Evolutionary conservation across 2,797 vertebrate genomes (phyloP).

Genomic region (Karalla daura): DNA sequence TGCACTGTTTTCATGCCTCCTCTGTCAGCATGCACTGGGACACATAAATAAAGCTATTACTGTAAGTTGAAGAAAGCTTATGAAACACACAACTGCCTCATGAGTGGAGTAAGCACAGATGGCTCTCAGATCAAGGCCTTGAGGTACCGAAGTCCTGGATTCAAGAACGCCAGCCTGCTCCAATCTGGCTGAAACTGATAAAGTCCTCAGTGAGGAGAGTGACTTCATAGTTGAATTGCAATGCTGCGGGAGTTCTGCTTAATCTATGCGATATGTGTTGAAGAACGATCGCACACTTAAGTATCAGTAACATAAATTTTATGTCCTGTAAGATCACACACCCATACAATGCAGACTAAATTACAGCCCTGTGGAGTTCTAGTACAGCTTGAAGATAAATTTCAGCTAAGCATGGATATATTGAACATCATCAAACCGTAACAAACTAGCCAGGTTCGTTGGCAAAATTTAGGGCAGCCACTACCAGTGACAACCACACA

Average conservation of each 20-base stretch:
- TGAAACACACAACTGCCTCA: conserved; percentile 63
- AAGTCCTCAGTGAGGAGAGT: conserved; percentile 40
- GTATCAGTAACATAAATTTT: conserved; percentile 46
- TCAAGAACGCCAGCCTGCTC: conserved; percentile 50
- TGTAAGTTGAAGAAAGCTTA: conserved; percentile 58
- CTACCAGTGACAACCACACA: too few relatives aligned
- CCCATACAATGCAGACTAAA: conserved; percentile 21
- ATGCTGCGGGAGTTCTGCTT: conserved; percentile 42
- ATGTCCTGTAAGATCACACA: conserved; percentile 15
- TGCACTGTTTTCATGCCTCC: conserved; percentile 51
- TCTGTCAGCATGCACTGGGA: conserved; percentile 49
- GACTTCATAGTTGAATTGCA: conserved; percentile 45
- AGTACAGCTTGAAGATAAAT: conserved; percentile 35
- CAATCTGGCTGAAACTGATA: conserved; percentile 60
- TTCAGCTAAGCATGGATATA: conserved; percentile 39
- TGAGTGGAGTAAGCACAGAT: conserved; percentile 69
- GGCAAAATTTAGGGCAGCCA: conserved; percentile 21
- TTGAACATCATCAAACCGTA: conserved; percentile 29
- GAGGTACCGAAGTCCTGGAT: conserved; percentile 47
- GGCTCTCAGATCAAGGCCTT: conserved; percentile 69
- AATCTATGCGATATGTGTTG: conserved; percentile 35
- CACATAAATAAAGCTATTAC: conserved; percentile 71
- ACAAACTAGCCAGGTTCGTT: conserved; percentile 8
- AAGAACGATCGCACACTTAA: conserved; percentile 45
- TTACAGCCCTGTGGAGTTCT: conserved; percentile 11